phyloP scores from a whole-genome alignment of 2,888 invertebrate genomes.

The Pyrrhia umbra region DNA sequence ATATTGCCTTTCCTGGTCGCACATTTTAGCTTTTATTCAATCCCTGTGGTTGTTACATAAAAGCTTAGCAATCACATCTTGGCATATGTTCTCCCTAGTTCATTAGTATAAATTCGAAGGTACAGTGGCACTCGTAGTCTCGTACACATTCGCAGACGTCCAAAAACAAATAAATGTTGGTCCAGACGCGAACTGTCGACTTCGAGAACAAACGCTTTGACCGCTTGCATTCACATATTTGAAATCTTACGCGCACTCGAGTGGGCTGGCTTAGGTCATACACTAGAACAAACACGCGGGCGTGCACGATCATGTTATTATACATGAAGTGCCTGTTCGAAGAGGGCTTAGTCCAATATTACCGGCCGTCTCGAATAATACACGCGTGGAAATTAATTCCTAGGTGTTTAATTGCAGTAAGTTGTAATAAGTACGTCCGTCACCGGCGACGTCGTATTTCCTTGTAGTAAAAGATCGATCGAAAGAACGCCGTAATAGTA shows the following conservation, averaged over 20 bases:
- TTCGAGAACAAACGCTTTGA: neutral
- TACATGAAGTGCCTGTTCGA: neutral
- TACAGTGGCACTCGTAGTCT: constrained; percentile 11
- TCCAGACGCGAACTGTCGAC: constrained; percentile 1
- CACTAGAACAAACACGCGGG: constrained; percentile 11
- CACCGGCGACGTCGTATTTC: neutral
- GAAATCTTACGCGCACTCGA: neutral
- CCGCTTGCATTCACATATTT: constrained; percentile 8
- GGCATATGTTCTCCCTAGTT: neutral
- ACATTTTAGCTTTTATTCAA: too few relatives aligned
- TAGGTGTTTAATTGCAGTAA: neutral
- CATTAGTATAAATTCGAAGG: constrained; percentile 17
- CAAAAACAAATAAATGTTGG: neutral
- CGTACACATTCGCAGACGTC: constrained; percentile 24
- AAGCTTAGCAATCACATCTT: too few relatives aligned
- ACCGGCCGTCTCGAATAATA: neutral
- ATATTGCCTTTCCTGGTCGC: too few relatives aligned
- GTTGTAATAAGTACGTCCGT: neutral
- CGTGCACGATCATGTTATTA: constrained; percentile 2
- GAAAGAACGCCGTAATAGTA: neutral
- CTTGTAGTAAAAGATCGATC: constrained; percentile 22
- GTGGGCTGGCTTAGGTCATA: neutral
- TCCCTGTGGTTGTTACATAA: too few relatives aligned
- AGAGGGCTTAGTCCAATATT: neutral
- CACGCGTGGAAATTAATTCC: too few relatives aligned